A percentile compares a stretch with the other conserved stretches of the same genome.
Evolutionary conservation across 2,797 vertebrate genomes (phyloP).

Genomic region (Octomys mimax): DNA sequence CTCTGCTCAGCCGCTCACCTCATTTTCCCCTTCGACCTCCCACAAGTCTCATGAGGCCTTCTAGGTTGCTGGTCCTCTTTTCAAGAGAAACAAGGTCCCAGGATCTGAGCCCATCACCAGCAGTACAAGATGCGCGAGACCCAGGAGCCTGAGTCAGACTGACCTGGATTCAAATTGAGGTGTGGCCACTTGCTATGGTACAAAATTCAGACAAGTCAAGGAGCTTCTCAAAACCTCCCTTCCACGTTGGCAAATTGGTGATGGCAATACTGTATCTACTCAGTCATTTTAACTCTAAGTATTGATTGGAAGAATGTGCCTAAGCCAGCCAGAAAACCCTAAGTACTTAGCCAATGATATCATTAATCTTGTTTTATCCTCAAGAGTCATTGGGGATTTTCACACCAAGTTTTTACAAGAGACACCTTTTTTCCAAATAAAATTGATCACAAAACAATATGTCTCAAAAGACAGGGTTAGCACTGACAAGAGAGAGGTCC

Average conservation of each 20-base stretch:
- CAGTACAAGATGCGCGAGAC: neutral
- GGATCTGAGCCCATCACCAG: neutral
- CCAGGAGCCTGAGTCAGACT: neutral
- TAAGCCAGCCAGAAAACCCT: neutral
- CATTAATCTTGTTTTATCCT: neutral
- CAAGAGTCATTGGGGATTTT: neutral
- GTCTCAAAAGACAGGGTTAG: neutral
- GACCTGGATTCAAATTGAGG: neutral
- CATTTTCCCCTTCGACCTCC: fast-evolving
- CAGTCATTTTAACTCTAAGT: neutral
- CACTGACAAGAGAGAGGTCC: too few relatives aligned
- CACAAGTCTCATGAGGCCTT: neutral
- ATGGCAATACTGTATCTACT: neutral
- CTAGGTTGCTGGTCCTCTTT: neutral
- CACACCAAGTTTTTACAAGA: neutral
- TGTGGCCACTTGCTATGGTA: neutral
- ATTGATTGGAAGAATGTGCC: neutral
- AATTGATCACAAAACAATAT: neutral
- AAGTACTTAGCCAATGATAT: neutral
- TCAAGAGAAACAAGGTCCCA: neutral
- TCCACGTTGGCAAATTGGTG: too few relatives aligned
- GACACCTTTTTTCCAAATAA: neutral
- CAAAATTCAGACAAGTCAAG: neutral
- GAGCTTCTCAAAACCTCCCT: neutral
- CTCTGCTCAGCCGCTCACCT: fast-evolving